Conservation (phyloP, 1,140 invertebrate species). For the Zaprionus tsacasi region DNA sequence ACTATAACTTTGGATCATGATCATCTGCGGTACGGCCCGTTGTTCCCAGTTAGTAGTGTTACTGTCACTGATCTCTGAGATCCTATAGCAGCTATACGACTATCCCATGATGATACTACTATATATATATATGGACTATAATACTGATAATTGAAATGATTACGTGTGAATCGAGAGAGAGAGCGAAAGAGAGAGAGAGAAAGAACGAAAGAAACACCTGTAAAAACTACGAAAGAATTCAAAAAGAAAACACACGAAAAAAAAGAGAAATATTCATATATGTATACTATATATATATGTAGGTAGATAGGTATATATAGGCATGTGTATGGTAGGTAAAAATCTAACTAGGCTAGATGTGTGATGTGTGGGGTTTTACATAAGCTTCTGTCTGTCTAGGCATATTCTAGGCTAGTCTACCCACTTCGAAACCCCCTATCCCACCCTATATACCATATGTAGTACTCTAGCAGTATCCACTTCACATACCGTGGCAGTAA, state of each 20-base stretch:
- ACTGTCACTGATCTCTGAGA: not conserved
- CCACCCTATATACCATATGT: constrained; percentile 9
- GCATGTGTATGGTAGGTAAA: constrained; percentile 17
- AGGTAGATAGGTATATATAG: constrained; percentile 19
- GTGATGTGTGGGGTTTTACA: too few species aligned
- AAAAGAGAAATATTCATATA: constrained; percentile 49
- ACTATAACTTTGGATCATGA: not conserved
- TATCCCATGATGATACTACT: constrained; percentile 25
- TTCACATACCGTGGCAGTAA: constrained; percentile 86
- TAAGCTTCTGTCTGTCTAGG: not conserved
- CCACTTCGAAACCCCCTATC: not conserved
- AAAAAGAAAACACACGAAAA: constrained; percentile 58
- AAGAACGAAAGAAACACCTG: constrained; percentile 70
- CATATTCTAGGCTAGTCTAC: not conserved
- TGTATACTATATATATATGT: constrained; percentile 18
- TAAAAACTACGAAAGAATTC: constrained; percentile 70
- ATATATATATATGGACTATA: constrained; percentile 19
- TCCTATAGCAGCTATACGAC: constrained; percentile 6
- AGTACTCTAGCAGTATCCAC: not conserved
- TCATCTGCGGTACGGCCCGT: not conserved
- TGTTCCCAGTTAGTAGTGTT: not conserved
- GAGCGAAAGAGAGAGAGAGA: constrained; percentile 28
- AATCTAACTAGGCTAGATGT: constrained; percentile 17
- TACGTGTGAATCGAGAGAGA: constrained; percentile 20
- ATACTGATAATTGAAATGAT: constrained; percentile 30